Evolutionary conservation across 2,113 vertebrate species (phyloP).

Genomic region (Bufo bufo): DNA sequence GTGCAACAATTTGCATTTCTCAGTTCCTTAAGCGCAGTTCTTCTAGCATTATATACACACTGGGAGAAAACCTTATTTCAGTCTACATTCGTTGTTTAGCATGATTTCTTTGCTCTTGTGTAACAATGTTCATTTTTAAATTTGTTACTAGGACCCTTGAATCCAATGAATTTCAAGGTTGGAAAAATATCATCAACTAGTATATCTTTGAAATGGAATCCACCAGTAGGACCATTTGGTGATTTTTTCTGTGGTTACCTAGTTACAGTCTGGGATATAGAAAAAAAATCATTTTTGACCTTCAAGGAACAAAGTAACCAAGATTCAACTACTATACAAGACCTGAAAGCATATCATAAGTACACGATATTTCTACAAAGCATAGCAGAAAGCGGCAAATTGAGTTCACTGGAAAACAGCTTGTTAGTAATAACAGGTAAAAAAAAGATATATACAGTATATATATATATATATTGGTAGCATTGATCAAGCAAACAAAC

Average conservation of each 20-base stretch:
- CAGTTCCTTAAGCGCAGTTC: no score
- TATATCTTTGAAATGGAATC: slow-evolving; percentile 75
- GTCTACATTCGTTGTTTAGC: background rate
- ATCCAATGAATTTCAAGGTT: slow-evolving; percentile 72
- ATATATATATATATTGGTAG: background rate
- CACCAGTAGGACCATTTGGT: slow-evolving; percentile 62
- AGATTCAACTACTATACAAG: slow-evolving; percentile 67
- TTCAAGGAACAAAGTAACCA: slow-evolving; percentile 68
- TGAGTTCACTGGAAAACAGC: slow-evolving; percentile 71
- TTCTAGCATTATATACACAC: no score
- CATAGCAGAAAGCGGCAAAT: slow-evolving; percentile 71
- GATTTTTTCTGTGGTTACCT: slow-evolving; percentile 72
- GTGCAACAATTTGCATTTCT: no score
- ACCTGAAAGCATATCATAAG: slow-evolving; percentile 73
- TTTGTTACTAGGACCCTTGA: slow-evolving; percentile 71
- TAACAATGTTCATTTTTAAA: background rate
- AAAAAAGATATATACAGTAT: no score
- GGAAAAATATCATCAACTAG: slow-evolving; percentile 69
- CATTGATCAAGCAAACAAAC: background rate
- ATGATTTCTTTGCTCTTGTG: background rate
- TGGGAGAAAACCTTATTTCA: no score
- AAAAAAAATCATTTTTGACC: slow-evolving; percentile 63
- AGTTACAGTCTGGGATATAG: slow-evolving; percentile 71
- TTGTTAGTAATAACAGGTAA: slow-evolving; percentile 77
- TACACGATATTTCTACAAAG: slow-evolving; percentile 79